Percentiles rank a stretch among this genome's conserved stretches.
Evolutionary conservation across 2,888 invertebrate species (phyloP).

Genomic region (Beris chalybata): DNA sequence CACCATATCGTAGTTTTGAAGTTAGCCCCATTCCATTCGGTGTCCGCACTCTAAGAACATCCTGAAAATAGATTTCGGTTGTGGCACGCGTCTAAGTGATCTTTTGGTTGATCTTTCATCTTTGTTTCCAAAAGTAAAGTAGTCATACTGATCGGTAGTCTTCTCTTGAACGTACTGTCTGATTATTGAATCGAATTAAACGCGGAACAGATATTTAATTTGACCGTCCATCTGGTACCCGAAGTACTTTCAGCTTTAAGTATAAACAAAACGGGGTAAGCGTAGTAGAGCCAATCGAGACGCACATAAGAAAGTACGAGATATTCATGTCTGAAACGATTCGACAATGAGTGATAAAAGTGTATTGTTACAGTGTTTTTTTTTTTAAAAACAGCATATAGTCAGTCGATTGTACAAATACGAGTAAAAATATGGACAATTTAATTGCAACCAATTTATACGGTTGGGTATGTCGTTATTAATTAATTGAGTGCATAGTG

Average conservation of each 20-base stretch:
- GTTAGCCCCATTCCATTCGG: neutral
- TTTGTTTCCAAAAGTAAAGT: neutral
- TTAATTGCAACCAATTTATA: constrained; percentile 33
- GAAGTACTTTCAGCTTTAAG: neutral
- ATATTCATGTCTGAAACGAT: too few species aligned
- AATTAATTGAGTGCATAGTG: neutral
- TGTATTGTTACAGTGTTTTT: constrained; percentile 2
- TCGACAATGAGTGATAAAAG: neutral
- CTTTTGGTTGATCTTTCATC: too few species aligned
- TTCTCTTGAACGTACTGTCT: neutral
- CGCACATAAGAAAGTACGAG: too few species aligned
- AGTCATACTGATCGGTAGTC: neutral
- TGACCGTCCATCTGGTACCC: neutral
- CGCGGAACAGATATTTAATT: constrained; percentile 9
- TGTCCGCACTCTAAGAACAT: neutral
- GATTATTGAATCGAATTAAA: neutral
- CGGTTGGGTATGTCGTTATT: constrained; percentile 35
- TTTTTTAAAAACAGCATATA: neutral
- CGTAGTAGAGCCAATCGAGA: too few species aligned
- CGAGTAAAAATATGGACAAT: constrained; percentile 22
- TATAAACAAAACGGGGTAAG: neutral
- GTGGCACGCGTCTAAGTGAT: too few species aligned
- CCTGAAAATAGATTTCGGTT: constrained; percentile 18
- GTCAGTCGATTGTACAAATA: neutral
- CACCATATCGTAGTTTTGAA: constrained; percentile 1